Percentiles rank a stretch among this genome's conserved stretches.
phyloP scores from a whole-genome alignment of 2,888 invertebrate species.

The Meghimatium bilineatum region DNA sequence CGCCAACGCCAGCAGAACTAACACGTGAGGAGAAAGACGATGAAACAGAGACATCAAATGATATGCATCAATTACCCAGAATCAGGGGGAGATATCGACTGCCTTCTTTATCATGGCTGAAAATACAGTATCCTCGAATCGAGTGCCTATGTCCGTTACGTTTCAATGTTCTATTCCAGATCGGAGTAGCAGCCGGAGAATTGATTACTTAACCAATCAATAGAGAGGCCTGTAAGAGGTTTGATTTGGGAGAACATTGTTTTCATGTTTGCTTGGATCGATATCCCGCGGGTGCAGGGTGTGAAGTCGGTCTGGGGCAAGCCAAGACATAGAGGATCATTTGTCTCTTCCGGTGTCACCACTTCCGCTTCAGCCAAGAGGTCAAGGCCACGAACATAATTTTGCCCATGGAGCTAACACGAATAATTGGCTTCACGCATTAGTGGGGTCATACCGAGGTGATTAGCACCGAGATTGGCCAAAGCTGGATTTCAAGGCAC shows the following conservation, averaged over 20 bases:
- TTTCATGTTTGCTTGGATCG: slow-evolving; percentile 23
- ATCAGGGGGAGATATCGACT: not conserved
- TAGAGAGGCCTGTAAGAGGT: slow-evolving; percentile 31
- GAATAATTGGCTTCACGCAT: slow-evolving; percentile 30
- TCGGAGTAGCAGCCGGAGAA: slow-evolving; percentile 15
- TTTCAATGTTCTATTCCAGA: not conserved
- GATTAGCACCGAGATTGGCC: not conserved
- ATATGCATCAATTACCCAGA: not conserved
- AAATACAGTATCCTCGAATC: not conserved
- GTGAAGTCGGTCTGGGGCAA: not conserved
- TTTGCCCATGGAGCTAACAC: slow-evolving; percentile 12
- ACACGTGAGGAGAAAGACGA: too few species aligned
- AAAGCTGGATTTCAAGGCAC: not conserved
- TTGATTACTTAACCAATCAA: slow-evolving; percentile 39
- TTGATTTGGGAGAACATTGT: slow-evolving; percentile 37
- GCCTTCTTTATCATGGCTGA: too few species aligned
- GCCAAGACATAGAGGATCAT: slow-evolving; percentile 30
- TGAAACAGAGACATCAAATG: too few species aligned
- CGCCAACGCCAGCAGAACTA: too few species aligned
- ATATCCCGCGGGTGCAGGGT: slow-evolving; percentile 11
- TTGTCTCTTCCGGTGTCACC: slow-evolving; percentile 38
- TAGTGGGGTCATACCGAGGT: slow-evolving; percentile 1
- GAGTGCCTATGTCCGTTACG: not conserved
- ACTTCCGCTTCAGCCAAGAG: slow-evolving; percentile 32
- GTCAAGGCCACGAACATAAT: slow-evolving; percentile 36